Conservation (phyloP, 2,797 vertebrate genomes). For the Eutrigla gurnardus region DNA sequence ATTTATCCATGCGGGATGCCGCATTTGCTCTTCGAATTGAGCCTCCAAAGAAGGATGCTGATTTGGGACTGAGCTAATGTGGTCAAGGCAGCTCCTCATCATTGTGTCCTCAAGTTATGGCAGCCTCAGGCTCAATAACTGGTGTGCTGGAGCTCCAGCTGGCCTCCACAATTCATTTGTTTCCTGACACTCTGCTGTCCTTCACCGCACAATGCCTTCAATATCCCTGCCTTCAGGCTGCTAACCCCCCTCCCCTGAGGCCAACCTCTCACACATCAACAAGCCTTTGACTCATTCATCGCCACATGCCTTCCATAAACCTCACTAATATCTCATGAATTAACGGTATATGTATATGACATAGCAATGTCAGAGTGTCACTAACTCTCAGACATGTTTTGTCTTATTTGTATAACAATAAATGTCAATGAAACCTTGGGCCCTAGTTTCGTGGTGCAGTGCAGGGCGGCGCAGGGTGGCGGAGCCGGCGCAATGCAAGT, state of each 20-base stretch:
- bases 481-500: too few species aligned
- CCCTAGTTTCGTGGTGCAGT: too few species aligned
- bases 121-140: slow-evolving; percentile 29
- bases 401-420: background rate
- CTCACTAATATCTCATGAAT: background rate
- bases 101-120: slow-evolving; percentile 9
- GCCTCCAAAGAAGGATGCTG: too few species aligned
- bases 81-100: slow-evolving; percentile 4
- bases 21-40: too few species aligned
- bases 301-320: background rate
- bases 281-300: background rate
- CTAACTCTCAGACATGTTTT: too few species aligned
- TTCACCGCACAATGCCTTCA: slow-evolving; percentile 11
- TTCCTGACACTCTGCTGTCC: slow-evolving; percentile 35
- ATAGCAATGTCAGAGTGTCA: background rate
- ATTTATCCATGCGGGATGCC: too few species aligned
- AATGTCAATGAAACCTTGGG: background rate
- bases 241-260: slow-evolving; percentile 12
- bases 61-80: too few species aligned
- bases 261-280: slow-evolving; percentile 8
- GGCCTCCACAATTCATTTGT: slow-evolving; percentile 32
- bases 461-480: too few species aligned
- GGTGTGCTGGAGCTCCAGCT: slow-evolving; percentile 28
- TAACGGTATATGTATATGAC: background rate
- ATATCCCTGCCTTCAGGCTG: slow-evolving; percentile 23